phyloP scores from a whole-genome alignment of 37 sponge, comb jelly and placozoan genomes.

The Hormiphora californensis region DNA sequence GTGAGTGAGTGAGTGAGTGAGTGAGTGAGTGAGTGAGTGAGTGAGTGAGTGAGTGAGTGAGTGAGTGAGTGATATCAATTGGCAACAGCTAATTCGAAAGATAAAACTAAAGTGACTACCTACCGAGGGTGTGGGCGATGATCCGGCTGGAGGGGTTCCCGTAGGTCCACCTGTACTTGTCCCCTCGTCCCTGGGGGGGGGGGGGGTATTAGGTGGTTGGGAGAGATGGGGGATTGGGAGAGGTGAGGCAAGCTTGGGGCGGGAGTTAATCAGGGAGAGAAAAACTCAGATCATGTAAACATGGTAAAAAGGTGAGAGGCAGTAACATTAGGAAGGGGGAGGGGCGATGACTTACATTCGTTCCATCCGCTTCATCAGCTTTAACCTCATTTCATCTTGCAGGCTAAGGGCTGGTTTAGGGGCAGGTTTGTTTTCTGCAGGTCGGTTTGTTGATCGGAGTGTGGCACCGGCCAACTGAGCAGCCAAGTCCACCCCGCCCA shows the following conservation, averaged over 20 bases:
- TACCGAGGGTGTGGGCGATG: conserved; percentile 22
- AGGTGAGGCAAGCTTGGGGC: too few relatives aligned
- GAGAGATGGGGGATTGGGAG: too few relatives aligned
- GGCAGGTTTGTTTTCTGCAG: not conserved
- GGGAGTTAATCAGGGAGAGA: too few relatives aligned
- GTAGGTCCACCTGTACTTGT: not conserved
- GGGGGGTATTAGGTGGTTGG: too few relatives aligned
- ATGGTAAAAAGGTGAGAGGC: too few relatives aligned
- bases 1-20: too few relatives aligned
- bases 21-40: too few relatives aligned
- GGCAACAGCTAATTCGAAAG: not conserved
- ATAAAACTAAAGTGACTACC: not conserved
- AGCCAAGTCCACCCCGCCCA: not conserved
- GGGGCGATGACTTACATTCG: not conserved
- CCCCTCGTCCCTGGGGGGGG: not conserved
- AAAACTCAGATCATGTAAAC: too few relatives aligned
- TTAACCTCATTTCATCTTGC: conserved; percentile 42
- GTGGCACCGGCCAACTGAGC: conserved; percentile 27
- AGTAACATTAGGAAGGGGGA: not conserved
- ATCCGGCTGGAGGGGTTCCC: not conserved
- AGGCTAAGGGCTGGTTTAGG: conserved; percentile 36
- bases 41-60: not conserved
- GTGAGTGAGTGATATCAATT: not conserved
- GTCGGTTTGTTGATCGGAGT: too few relatives aligned
- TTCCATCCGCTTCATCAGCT: conserved; percentile 1